Evolutionary conservation across 1,140 invertebrate species (phyloP), one percentile per base, ranked within the genome.

Genomic region (Hylyphantes graminicola): DNA sequence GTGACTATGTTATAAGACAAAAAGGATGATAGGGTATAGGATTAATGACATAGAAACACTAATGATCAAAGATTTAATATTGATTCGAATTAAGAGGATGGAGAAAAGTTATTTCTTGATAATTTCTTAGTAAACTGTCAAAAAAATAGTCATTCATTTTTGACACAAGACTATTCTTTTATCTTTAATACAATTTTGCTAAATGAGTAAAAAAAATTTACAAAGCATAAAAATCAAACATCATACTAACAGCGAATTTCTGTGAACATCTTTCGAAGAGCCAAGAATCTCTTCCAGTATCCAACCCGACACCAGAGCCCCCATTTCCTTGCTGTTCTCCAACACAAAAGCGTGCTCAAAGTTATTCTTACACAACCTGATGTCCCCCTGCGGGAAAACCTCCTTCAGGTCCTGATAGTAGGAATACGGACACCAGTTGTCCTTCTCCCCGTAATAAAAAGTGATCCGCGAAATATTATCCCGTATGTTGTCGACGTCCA

Each of bases 311-410:
- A 94, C 90, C 53, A 93, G 90, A 1, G 87, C 87, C 8, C 93
- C 94, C 89, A 96, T 92, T 85, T 92, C 90, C 35, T 91, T 87
- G 13, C 93, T 92, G 53, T 86, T 86, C 50, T 89, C 88, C 19
- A 96, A 87, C 11, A 96, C 94, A 91, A 95, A 97, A 2, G 94
- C 92, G 89, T 97, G 95, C 48, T 92, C 89, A 87, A 93, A 92
- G 17, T 92, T 91, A 73, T 92, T 88, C n/a, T 91, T 90, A 87
- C 94, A 94, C 15, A 95, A 87, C 82, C 92, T 88, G 13, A 93
- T 92, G 85, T 94, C 91, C 10, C 93, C 89, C 76, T 92, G 87
- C 0, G 94, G 93, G 87, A 93, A 91, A 50, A 90, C 90, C 15
- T 88, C 85, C 83, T 91, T 91, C 55, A 96, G 89, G 64, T 93